Percentiles rank a stretch among this genome's conserved stretches.
Conservation (phyloP, 2,888 invertebrate species). For the Nomada hirtipes region DNA sequence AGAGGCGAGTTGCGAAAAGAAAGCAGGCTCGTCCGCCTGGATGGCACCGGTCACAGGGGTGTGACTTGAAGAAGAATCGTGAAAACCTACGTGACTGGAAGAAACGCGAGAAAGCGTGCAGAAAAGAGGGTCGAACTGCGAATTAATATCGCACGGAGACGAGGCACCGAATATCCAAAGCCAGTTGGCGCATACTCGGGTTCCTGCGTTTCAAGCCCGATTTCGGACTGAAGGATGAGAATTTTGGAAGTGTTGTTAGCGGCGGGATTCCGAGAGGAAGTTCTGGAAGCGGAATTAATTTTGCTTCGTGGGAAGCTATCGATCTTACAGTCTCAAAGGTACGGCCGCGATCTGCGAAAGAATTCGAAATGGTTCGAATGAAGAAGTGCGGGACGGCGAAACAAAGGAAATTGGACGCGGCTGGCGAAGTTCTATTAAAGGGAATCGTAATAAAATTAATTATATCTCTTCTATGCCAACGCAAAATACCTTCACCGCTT, state of each 20-base stretch:
- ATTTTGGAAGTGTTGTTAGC: background rate
- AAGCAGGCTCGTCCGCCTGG: background rate
- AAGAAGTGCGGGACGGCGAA: no score
- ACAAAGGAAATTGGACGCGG: no score
- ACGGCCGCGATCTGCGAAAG: no score
- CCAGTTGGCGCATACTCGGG: background rate
- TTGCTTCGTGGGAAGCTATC: background rate
- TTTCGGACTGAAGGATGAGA: background rate
- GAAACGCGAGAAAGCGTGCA: no score
- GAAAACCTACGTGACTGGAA: background rate
- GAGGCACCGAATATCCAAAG: background rate
- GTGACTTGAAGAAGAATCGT: conserved; percentile 14
- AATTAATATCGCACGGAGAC: background rate
- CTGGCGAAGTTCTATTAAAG: no score
- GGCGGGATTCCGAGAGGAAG: background rate
- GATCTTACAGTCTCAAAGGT: no score
- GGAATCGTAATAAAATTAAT: no score
- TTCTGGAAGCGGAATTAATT: conserved; percentile 8
- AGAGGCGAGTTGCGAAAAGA: background rate
- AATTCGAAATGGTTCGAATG: no score
- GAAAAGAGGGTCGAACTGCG: background rate
- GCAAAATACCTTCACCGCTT: no score
- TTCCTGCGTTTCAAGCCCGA: no score
- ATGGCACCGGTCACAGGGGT: background rate
- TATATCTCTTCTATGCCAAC: no score